Evolutionary conservation across 1,140 invertebrate genomes (phyloP).

Genomic region (Drosophila pruinosa): DNA sequence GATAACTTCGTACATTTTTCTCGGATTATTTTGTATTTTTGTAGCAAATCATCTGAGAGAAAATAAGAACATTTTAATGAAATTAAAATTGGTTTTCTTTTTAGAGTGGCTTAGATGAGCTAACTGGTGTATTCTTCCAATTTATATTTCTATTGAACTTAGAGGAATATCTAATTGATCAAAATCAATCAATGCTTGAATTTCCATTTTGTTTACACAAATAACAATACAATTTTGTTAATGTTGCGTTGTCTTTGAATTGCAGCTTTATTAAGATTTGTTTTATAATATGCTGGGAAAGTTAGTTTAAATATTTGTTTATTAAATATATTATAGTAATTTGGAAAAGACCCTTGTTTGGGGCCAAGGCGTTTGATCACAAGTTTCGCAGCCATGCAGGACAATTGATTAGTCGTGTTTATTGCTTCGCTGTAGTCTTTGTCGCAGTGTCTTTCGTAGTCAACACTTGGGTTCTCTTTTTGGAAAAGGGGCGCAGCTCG

Average conservation of each 20-base stretch:
- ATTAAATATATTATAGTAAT: not conserved
- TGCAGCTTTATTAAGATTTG: not conserved
- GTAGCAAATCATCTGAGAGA: not conserved
- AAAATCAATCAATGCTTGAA: too few relatives aligned
- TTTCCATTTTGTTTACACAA: too few relatives aligned
- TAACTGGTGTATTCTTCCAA: too few relatives aligned
- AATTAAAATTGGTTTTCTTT: not conserved
- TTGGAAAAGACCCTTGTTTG: not conserved
- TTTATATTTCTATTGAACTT: too few relatives aligned
- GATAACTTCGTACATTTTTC: not conserved
- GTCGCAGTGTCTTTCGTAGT: not conserved
- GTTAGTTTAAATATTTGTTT: too few relatives aligned
- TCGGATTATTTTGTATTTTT: conserved; percentile 6
- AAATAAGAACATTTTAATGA: not conserved
- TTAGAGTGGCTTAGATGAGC: too few relatives aligned
- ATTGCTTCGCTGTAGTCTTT: not conserved
- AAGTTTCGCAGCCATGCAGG: not conserved
- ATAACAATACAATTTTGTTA: too few relatives aligned
- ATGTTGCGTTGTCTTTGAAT: not conserved
- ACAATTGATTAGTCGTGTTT: not conserved
- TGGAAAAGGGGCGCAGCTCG: conserved; percentile 66
- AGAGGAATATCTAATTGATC: too few relatives aligned
- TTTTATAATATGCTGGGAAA: not conserved
- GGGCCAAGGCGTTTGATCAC: not conserved
- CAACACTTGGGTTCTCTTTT: conserved; percentile 27